Conservation (phyloP, 2,797 vertebrate species). For the Hydrolagus colliei region DNA sequence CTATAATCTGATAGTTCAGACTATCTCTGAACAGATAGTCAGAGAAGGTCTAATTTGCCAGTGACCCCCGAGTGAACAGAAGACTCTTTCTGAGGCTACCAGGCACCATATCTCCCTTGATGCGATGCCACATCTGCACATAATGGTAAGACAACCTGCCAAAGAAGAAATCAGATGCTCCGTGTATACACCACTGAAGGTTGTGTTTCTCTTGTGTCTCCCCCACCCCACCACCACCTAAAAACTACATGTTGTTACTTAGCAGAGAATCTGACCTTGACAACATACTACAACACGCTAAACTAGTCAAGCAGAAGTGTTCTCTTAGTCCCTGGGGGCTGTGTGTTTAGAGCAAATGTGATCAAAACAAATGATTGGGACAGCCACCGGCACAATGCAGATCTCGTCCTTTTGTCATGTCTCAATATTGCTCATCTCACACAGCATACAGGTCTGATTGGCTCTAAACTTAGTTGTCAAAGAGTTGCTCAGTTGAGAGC, state of each 20-base stretch:
- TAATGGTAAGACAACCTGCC: no score
- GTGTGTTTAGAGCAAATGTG: neutral
- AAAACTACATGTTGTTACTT: neutral
- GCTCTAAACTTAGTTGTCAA: no score
- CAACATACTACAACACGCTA: neutral
- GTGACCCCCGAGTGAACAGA: neutral
- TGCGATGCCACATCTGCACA: no score
- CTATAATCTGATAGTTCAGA: no score
- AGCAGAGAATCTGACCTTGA: neutral
- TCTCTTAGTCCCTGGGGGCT: neutral
- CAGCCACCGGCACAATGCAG: neutral
- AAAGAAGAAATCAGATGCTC: no score
- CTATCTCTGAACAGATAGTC: no score
- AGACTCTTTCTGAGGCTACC: neutral
- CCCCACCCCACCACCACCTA: neutral
- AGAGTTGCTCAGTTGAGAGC: no score
- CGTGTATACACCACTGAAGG: no score
- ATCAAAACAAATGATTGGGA: neutral
- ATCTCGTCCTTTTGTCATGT: neutral
- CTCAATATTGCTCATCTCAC: neutral
- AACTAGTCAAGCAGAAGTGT: neutral
- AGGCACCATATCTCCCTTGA: neutral
- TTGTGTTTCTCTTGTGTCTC: no score
- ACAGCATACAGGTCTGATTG: no score
- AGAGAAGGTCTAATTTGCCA: no score